A percentile compares a stretch with the other conserved stretches of the same genome.
Evolutionary conservation across 2,113 vertebrate species (phyloP).

Genomic region (Anguilla japonica): DNA sequence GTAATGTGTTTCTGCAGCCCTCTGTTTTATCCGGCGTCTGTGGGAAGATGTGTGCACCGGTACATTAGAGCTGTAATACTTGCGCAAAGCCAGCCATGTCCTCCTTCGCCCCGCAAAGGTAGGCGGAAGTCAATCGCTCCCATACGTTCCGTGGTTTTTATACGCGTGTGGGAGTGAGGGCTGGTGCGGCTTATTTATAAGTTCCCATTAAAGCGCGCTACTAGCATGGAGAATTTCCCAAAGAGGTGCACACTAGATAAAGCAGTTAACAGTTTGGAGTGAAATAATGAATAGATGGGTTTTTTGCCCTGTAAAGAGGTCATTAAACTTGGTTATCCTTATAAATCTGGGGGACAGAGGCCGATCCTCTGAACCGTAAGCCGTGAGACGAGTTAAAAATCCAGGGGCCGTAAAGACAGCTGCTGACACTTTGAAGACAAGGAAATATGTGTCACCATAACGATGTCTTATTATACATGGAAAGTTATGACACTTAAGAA

Average conservation of each 20-base stretch:
- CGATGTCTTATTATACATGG: constrained; percentile 11
- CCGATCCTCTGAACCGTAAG: constrained; percentile 10
- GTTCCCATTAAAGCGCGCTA: constrained; percentile 36
- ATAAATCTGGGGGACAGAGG: constrained; percentile 29
- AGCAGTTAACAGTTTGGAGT: constrained; percentile 35
- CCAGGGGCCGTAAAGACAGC: constrained; percentile 3
- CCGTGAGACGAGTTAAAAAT: constrained; percentile 19
- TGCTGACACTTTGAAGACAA: constrained; percentile 12
- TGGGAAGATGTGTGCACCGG: constrained; percentile 39
- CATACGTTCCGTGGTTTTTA: constrained; percentile 68
- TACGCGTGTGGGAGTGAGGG: constrained; percentile 67
- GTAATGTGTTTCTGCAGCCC: constrained; percentile 25
- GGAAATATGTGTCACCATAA: constrained; percentile 6
- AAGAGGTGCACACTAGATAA: constrained; percentile 30
- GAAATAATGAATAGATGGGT: constrained; percentile 25
- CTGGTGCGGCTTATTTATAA: constrained; percentile 40
- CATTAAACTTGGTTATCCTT: constrained; percentile 42
- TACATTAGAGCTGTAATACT: constrained; percentile 70
- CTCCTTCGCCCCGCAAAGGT: constrained; percentile 61
- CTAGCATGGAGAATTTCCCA: constrained; percentile 40
- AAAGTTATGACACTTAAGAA: constrained; percentile 2
- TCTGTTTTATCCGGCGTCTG: constrained; percentile 33
- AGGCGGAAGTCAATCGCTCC: constrained; percentile 70
- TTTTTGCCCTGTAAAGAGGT: constrained; percentile 40
- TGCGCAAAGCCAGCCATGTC: constrained; percentile 67